Evolutionary conservation across 2,888 invertebrate genomes (phyloP), one percentile per base, ranked within the genome.

Genomic region (Drosophila nigricruria): DNA sequence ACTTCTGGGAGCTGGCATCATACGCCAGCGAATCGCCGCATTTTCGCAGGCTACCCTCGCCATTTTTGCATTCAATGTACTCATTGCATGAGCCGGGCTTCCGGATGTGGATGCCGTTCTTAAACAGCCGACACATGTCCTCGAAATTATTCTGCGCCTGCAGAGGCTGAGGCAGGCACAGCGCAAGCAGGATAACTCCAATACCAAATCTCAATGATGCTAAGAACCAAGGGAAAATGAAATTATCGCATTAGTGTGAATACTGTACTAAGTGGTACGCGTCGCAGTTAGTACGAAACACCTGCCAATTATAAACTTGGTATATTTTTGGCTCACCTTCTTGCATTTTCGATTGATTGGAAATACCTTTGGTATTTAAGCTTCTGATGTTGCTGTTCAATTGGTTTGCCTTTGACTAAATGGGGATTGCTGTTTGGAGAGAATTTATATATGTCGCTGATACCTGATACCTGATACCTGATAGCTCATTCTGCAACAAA

Each of bases 11-110:
- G 34, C 56, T 74, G n/a, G 81, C 72, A 64, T 89, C 81, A 42
- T 78, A 90, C 1, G 77, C 61, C 40, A 73, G 34, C 5, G 43
- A 18, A 3, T 59, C 45, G 1, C 36, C 52, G 25, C 92, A 92
- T 10, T 50, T 54, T 2, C 62, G 54, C 0, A 81, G 6, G 8
- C 38, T 56, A 4, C 87, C 86, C 2, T 61, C 49, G 4, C 62
- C 69, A 12, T 73, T 68, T 3, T 23, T 25, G 56, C 92, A 92
- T 12, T 70, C 64, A 18, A 92, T 90, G 64, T 89, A 92, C 50
- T 91, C 72, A 23, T 82, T 50, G 54, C 92, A 92, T 8, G 89
- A 79, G 8, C 83, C 91, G 0, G 92, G 92, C 27, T 89, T 78
- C 0, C 88, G 87, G 10, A 92, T 47, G 10, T 74, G 50, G 2